Evolutionary conservation across 2,888 invertebrate genomes (phyloP).

Genomic region (Enoplolaimus lenunculus): DNA sequence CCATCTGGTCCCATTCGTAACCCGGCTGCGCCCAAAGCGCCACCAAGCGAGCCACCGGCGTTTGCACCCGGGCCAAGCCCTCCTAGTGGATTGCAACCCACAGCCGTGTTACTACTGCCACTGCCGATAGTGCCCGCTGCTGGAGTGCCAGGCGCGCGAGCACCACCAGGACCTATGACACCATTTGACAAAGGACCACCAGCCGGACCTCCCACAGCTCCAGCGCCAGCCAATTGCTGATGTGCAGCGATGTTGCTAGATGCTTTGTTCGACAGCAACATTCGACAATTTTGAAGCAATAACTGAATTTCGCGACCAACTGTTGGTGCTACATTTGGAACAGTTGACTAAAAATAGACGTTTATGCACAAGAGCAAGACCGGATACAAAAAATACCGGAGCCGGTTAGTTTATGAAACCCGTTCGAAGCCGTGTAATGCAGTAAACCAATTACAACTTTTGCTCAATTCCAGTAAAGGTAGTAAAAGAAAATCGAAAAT

Average conservation of each 20-base stretch:
- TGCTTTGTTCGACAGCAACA: constrained; percentile 14
- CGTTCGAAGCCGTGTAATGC: too few species aligned
- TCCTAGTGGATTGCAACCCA: neutral
- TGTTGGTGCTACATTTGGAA: constrained; percentile 10
- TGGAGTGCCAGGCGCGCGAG: neutral
- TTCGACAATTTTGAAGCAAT: constrained; percentile 8
- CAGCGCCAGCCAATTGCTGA: neutral
- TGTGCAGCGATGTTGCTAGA: neutral
- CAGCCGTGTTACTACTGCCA: neutral
- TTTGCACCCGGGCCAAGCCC: too few species aligned
- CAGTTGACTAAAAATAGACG: neutral
- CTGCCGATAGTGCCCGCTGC: neutral
- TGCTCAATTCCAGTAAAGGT: too few species aligned
- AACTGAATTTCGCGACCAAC: constrained; percentile 3
- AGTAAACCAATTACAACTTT: neutral
- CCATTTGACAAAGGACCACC: neutral
- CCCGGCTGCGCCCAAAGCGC: too few species aligned
- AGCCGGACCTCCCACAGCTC: neutral
- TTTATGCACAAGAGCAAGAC: too few species aligned
- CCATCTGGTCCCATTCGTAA: too few species aligned
- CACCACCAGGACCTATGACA: neutral
- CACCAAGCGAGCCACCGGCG: too few species aligned
- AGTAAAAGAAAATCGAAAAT: too few species aligned
- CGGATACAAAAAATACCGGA: too few species aligned
- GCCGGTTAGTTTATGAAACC: too few species aligned